These are phyloP conservation scores for Salmo trutta DNA, from an alignment of 2,797 vertebrate species.

Conservation along the genomic window DNA sequence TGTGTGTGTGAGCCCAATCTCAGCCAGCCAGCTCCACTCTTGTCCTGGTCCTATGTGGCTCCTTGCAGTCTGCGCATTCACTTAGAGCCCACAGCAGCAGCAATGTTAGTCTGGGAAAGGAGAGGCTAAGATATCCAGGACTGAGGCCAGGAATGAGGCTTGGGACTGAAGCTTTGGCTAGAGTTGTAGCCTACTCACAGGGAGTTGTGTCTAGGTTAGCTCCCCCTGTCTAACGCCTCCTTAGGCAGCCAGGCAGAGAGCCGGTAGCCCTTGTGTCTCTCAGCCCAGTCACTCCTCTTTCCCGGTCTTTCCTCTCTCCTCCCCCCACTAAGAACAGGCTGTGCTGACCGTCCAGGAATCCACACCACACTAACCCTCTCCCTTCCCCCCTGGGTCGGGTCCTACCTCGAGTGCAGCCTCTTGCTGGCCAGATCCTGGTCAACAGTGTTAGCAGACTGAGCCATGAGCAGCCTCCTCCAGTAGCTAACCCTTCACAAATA, in stretches of 20 bases:
- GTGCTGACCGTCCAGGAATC: neutral
- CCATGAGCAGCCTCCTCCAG: slow-evolving; percentile 64
- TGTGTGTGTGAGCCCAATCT: slow-evolving; percentile 6
- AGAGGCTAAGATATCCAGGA: slow-evolving; percentile 21
- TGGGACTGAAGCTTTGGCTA: neutral
- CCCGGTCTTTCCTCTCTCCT: slow-evolving; percentile 13
- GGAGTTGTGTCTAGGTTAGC: slow-evolving; percentile 40
- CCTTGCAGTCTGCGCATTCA: slow-evolving; percentile 62
- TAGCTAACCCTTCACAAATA: slow-evolving; percentile 26
- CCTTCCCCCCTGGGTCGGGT: slow-evolving; percentile 21
- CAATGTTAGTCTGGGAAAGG: neutral
- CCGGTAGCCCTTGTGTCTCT: slow-evolving; percentile 33
- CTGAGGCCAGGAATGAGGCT: slow-evolving; percentile 54
- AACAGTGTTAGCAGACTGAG: slow-evolving; percentile 74
- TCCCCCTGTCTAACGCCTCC: slow-evolving; percentile 46
- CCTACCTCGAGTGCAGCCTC: slow-evolving; percentile 82
- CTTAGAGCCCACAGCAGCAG: slow-evolving; percentile 42
- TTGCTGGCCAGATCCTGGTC: slow-evolving; percentile 76
- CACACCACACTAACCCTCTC: slow-evolving; percentile 6
- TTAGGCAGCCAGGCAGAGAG: slow-evolving; percentile 37
- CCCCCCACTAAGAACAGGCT: neutral
- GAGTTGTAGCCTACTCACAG: neutral
- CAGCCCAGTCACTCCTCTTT: slow-evolving; percentile 39
- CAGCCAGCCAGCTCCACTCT: slow-evolving; percentile 12
- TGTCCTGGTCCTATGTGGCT: slow-evolving; percentile 44